Evolutionary conservation across 1,140 invertebrate genomes (phyloP), one percentile per base, ranked within the genome.

Genomic region (Drosophila ironensis): DNA sequence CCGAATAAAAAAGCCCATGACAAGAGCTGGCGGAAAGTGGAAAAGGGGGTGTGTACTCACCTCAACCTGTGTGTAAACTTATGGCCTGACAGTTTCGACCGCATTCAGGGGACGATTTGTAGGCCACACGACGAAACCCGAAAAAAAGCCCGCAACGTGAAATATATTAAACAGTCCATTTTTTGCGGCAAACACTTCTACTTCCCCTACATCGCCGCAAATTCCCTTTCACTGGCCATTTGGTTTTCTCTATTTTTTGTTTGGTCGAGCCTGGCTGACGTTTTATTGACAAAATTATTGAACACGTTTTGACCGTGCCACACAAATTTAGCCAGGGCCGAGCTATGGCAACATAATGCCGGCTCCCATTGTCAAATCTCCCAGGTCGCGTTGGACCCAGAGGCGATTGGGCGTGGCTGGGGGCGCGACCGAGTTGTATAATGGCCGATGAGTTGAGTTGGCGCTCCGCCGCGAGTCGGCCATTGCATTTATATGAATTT

Each of bases 221-320:
- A 33, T 4, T 5, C 30, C 25, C 11, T 12, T 33, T 33, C 30
- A 33, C 30, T 33, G 14, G 11, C 30, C 30, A 33, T 33, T 33
- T 33, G n/a, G n/a, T n/a, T 33, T 33, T 30, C 14, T 2, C 33
- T 16, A 22, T 16, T 17, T 28, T 66, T 56, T 33, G 25, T 41
- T n/a, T n/a, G n/a, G 8, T 6, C 24, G 12, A 40, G 35, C 28
- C 19, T n/a, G 25, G 42, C 33, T 47, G 73, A 78, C 75, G 74
- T 86, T 84, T 84, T 78, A 84, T 84, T 84, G 59, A 82, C 77
- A 84, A 84, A 84, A 84, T 84, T 84, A 84, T 84, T 84, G 78
- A 84, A 84, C 80, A 86, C 80, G 80, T 78, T 84, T 69, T 50
- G 69, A 70, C 52, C 76, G 66, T 61, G 71, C 60, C 67, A 47